Percentiles rank a stretch among this genome's conserved stretches.
Evolutionary conservation across 2,797 vertebrate species (phyloP).

Genomic region (Centropyge bicolor): DNA sequence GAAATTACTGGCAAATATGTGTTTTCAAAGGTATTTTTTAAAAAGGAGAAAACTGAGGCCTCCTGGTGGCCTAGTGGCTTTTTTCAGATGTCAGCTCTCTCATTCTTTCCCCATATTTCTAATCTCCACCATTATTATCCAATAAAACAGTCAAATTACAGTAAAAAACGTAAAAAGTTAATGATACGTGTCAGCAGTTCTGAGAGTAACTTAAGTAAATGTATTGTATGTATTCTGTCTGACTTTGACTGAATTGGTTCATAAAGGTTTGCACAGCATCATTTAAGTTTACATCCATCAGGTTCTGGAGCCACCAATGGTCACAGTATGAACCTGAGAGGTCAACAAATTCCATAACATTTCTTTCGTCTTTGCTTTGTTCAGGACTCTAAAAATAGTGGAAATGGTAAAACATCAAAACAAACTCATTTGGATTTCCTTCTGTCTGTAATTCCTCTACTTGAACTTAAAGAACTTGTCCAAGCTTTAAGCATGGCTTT

Average conservation of each 20-base stretch:
- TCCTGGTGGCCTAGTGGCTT: too few relatives aligned
- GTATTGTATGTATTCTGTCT: background rate
- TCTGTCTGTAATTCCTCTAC: background rate
- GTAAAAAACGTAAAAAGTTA: background rate
- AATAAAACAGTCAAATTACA: background rate
- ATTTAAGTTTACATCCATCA: background rate
- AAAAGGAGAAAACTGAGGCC: background rate
- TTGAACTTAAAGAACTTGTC: background rate
- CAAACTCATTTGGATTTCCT: background rate
- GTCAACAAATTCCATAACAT: background rate
- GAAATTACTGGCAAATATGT: background rate
- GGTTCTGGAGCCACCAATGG: too few relatives aligned
- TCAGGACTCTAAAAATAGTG: background rate
- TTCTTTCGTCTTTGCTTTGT: background rate
- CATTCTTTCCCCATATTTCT: background rate
- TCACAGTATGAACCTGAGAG: background rate
- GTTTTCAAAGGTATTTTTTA: background rate
- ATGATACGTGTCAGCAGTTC: background rate
- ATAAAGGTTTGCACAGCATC: background rate
- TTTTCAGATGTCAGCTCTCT: background rate
- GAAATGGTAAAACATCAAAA: background rate
- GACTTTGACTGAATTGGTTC: background rate
- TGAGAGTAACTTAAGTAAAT: background rate
- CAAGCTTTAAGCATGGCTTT: background rate
- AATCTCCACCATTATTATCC: background rate